Base-by-base conservation (phyloP, 1,140 invertebrate genomes). In the Protaetia brevitarsis region DNA sequence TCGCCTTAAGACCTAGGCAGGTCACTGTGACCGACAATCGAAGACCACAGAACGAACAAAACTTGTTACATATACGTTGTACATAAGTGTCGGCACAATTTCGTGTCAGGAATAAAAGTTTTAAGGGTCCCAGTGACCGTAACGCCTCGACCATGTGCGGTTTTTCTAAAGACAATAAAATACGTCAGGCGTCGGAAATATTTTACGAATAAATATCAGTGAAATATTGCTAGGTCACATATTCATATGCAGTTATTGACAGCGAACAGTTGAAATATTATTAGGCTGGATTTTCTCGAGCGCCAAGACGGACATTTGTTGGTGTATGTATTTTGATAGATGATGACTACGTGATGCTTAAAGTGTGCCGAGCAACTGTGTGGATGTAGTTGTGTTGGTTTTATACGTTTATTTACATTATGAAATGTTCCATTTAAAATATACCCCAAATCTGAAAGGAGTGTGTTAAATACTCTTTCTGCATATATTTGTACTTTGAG, bases 161-260 rank as follows among this genome's bases (percentile, higher is more conserved):
- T 16, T 51, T 51, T 51, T 7, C 11, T 8, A 23, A 51, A 51
- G 41, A 51, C 41, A 51, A 51, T 51, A 51, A 51, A 51, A 51
- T 51, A 16, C 41, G 41, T 51, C 41, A 51, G 41, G 41, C 41
- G 16, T 23, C 19, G 41, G 41, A 51, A 51, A 51, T 51, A 51
- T 51, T 51, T 51, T 23, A 51, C 41, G 41, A 51, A 51, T 51
- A 51, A 51, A 51, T 51, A 51, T 51, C 41, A 19, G 16, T 51
- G 41, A 51, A 51, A 51, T 51, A 51, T 23, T 51, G 41, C 41
- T 23, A 23, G 34, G 41, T 51, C 41, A 51, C 41, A 51, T 51
- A 51, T 19, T 51, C 41, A 51, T 19, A 51, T 51, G n/a, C n/a
- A n/a, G n/a, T 51, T 51, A 51, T 51, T 51, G 41, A 51, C 41